phyloP scores from a whole-genome alignment of 2,888 invertebrate genomes.

The Tetranychus truncatus region DNA sequence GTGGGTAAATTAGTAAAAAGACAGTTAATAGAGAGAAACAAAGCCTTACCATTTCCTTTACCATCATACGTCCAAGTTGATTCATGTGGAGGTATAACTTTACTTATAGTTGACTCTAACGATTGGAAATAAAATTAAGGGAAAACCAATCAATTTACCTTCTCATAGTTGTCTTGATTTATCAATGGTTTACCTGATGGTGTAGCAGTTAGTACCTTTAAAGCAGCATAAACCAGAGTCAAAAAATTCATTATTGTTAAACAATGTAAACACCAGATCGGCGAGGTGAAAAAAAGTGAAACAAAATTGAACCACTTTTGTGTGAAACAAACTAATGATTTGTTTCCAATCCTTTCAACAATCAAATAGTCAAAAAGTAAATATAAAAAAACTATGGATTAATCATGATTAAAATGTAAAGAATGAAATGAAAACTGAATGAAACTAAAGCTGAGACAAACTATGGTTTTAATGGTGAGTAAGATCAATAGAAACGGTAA shows the following conservation, averaged over 20 bases:
- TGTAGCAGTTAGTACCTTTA: background rate
- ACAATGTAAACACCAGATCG: too few species aligned
- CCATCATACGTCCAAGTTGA: constrained; percentile 4
- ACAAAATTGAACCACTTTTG: too few species aligned
- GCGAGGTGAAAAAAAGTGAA: too few species aligned
- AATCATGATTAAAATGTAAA: background rate
- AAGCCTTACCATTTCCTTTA: background rate
- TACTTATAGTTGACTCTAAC: background rate
- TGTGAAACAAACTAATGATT: too few species aligned
- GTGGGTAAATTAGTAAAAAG: background rate
- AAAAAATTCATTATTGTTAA: background rate
- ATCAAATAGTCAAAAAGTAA: background rate
- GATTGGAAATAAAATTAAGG: background rate
- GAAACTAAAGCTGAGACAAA: background rate
- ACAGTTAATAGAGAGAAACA: background rate
- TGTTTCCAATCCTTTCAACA: background rate
- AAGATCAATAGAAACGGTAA: too few species aligned
- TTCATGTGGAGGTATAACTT: background rate
- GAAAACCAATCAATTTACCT: background rate
- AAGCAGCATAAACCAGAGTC: background rate
- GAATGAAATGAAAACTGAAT: background rate
- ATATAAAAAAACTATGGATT: background rate
- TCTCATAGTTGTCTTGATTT: too few species aligned
- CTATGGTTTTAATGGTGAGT: too few species aligned
- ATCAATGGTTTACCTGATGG: background rate